phyloP scores from a whole-genome alignment of 2,113 vertebrate genomes.

The crab-eating macaque (Macaca fascicularis) region DNA sequence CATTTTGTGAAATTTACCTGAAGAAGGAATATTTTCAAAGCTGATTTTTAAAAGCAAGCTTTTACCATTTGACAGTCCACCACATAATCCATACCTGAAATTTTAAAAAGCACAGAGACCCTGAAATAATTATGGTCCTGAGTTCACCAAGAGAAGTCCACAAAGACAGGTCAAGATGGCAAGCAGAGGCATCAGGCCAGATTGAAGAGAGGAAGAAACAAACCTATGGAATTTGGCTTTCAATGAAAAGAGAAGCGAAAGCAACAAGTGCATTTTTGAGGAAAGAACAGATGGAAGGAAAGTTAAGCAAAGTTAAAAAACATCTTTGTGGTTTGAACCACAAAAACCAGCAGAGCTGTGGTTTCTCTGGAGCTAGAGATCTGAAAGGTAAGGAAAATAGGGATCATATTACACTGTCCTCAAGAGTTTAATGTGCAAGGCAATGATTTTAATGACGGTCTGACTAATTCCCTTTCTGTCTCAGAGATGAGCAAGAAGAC shows the following conservation, averaged over 20 bases:
- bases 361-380: constrained; percentile 40
- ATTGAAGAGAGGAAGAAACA: neutral
- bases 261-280: constrained; percentile 26
- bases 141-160: neutral
- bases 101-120: neutral
- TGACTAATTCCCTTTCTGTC: constrained; percentile 37
- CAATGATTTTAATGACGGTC: constrained; percentile 35
- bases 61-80: neutral
- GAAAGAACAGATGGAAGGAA: constrained; percentile 46
- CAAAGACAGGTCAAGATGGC: neutral
- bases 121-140: neutral
- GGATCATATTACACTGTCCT: neutral
- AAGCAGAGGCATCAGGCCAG: neutral
- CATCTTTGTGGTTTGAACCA: neutral
- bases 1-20: neutral
- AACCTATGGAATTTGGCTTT: neutral
- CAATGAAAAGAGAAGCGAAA: neutral
- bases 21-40: constrained; percentile 5
- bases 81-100: neutral
- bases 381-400: constrained; percentile 53
- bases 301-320: constrained; percentile 42
- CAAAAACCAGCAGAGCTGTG: constrained; percentile 34
- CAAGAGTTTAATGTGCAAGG: neutral
- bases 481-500: constrained; percentile 35
- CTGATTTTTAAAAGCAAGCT: neutral